Evolutionary conservation across 1,140 invertebrate species (phyloP).

Genomic region (Asobara japonica): DNA sequence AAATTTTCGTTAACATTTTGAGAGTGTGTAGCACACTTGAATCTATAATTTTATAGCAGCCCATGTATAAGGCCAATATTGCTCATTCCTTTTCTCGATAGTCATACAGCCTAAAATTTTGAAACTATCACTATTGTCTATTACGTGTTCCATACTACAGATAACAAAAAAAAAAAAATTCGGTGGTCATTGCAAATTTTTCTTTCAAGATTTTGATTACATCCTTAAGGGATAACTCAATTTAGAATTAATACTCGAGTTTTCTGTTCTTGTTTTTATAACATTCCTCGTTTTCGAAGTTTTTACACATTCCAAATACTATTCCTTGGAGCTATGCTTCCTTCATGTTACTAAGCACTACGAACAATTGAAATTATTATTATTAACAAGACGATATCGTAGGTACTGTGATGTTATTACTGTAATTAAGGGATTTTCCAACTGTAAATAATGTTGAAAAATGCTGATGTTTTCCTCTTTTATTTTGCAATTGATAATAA

Average conservation of each 20-base stretch:
- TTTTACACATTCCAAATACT: neutral
- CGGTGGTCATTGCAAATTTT: no score
- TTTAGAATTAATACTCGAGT: neutral
- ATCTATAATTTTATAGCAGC: no score
- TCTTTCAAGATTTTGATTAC: no score
- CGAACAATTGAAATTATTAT: neutral
- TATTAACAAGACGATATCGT: neutral
- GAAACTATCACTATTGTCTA: no score
- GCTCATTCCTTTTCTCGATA: no score
- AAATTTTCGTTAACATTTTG: no score
- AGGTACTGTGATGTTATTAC: neutral
- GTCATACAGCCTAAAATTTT: no score
- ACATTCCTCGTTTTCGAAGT: neutral
- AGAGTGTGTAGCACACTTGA: no score
- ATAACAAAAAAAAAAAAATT: no score
- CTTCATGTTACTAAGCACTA: neutral
- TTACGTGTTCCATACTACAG: no score
- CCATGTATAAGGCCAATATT: no score
- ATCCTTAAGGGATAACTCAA: no score
- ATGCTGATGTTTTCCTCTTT: neutral
- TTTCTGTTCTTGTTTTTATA: constrained; percentile 15
- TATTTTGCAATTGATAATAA: neutral
- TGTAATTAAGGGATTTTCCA: neutral
- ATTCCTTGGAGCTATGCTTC: neutral
- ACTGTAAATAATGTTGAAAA: constrained; percentile 7